Conservation (phyloP, 1,140 invertebrate genomes). For the Asobara japonica region DNA sequence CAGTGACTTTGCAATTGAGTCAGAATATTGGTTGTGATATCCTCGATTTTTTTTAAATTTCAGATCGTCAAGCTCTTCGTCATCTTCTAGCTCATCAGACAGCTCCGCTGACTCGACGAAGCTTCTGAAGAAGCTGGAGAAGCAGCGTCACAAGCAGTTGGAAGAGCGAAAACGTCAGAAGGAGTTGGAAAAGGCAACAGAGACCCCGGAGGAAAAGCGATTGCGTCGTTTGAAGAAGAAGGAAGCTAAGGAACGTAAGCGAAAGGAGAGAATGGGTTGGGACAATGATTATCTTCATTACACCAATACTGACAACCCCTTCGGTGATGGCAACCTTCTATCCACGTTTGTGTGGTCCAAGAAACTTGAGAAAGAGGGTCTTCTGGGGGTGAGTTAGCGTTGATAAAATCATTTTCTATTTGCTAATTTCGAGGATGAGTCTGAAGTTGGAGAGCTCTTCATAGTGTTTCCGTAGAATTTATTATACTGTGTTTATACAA, state of each 20-base stretch:
- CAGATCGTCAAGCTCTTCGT: constrained; percentile 42
- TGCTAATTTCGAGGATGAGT: too few relatives aligned
- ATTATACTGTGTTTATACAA: too few relatives aligned
- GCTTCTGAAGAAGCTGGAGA: constrained; percentile 77
- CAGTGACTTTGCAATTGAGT: too few relatives aligned
- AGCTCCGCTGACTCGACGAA: constrained; percentile 73
- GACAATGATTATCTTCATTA: constrained; percentile 96
- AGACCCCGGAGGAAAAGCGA: constrained; percentile 96
- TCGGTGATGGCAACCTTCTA: constrained; percentile 93
- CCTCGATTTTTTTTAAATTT: constrained; percentile 24
- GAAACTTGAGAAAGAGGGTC: constrained; percentile 95
- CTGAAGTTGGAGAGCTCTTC: too few relatives aligned
- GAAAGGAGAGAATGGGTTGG: constrained; percentile 94
- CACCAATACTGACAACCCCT: constrained; percentile 98
- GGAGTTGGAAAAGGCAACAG: constrained; percentile 85
- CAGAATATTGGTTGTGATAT: constrained; percentile 7
- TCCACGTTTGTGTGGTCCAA: constrained; percentile 97
- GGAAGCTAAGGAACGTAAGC: constrained; percentile 87
- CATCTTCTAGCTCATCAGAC: constrained; percentile 48
- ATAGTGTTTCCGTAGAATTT: too few relatives aligned
- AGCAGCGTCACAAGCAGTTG: constrained; percentile 73
- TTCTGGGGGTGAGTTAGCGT: constrained; percentile 81
- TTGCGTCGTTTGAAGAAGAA: constrained; percentile 88
- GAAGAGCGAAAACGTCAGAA: constrained; percentile 80
- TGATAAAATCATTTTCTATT: too few relatives aligned